phyloP scores from a whole-genome alignment of 2,113 vertebrate genomes.

The Rutilus rutilus region DNA sequence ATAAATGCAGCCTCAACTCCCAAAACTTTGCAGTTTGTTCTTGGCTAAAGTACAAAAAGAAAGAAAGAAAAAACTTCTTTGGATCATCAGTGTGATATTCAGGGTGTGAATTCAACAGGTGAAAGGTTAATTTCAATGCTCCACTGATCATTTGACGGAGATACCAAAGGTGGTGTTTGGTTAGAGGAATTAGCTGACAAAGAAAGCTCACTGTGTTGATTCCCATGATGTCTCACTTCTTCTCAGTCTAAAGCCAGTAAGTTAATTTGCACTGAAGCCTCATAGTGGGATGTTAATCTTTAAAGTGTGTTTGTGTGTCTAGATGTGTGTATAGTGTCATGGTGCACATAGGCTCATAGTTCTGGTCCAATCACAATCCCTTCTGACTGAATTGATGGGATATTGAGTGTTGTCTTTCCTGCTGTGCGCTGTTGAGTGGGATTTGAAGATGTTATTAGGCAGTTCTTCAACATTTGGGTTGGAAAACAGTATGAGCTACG shows the following conservation, averaged over 20 bases:
- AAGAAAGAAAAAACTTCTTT: neutral
- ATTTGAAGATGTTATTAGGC: slow-evolving; percentile 35
- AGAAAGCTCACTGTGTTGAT: slow-evolving; percentile 11
- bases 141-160: slow-evolving; percentile 70
- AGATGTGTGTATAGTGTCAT: neutral
- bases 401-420: slow-evolving; percentile 33
- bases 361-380: slow-evolving; percentile 14
- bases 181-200: slow-evolving; percentile 1
- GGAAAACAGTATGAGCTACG: slow-evolving; percentile 4
- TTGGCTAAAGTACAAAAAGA: neutral
- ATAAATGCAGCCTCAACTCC: neutral
- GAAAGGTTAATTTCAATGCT: slow-evolving; percentile 60
- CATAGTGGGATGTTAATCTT: slow-evolving; percentile 23
- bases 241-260: neutral
- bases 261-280: slow-evolving; percentile 33
- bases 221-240: slow-evolving; percentile 11
- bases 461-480: slow-evolving; percentile 5
- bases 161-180: slow-evolving; percentile 51
- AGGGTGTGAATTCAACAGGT: slow-evolving; percentile 40
- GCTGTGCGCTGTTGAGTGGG: slow-evolving; percentile 18
- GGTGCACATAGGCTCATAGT: slow-evolving; percentile 22
- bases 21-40: neutral
- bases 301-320: slow-evolving; percentile 12
- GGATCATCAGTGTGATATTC: neutral
- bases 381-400: slow-evolving; percentile 27